Evolutionary conservation across 2,797 vertebrate genomes (phyloP).

Genomic region (Acipenser transmontanus): DNA sequence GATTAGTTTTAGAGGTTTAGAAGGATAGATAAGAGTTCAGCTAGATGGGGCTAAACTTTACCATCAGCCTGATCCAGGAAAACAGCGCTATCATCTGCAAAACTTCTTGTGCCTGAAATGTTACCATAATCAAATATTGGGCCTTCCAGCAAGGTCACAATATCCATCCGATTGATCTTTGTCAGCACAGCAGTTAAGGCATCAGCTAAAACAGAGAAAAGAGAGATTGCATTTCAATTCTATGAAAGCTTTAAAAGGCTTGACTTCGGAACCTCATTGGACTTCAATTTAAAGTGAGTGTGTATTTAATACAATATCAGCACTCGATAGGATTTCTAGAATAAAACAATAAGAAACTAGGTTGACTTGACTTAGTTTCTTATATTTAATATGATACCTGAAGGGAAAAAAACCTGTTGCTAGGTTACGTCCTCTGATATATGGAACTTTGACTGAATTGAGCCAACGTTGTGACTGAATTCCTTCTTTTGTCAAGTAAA

Average conservation of each 20-base stretch:
- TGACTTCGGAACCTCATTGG: too few species aligned
- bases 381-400: too few species aligned
- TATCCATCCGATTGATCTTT: conserved; percentile 99
- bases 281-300: too few species aligned
- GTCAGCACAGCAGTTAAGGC: conserved; percentile 95
- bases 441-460: too few species aligned
- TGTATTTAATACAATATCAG: too few species aligned
- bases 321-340: too few species aligned
- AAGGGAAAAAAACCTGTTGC: too few species aligned
- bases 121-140: conserved; percentile 99
- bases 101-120: conserved; percentile 98
- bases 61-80: conserved; percentile 97
- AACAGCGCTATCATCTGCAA: conserved; percentile 96
- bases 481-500: too few species aligned
- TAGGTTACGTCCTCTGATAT: too few species aligned
- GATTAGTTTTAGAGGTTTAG: neutral
- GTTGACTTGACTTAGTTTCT: too few species aligned
- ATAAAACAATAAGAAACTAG: too few species aligned
- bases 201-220: conserved; percentile 74
- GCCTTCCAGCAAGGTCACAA: conserved; percentile 98
- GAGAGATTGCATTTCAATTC: neutral
- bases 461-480: too few species aligned
- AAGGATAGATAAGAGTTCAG: conserved; percentile 60
- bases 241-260: neutral
- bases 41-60: conserved; percentile 75